phyloP scores from a whole-genome alignment of 1,140 invertebrate species.

The Drosophila bocqueti region DNA sequence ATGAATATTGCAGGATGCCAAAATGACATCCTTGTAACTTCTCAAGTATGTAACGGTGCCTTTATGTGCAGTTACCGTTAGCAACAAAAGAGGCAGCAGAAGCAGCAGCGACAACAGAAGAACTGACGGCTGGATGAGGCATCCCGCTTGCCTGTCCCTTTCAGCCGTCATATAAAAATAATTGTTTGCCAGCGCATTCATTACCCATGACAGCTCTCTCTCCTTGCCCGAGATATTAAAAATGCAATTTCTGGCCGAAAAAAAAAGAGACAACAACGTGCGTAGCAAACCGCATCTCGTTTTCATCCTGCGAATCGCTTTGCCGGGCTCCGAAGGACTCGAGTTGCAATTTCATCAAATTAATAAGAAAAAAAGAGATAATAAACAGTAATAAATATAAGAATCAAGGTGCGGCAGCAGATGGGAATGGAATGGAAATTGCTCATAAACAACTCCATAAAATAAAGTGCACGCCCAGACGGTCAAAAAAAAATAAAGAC shows the following conservation, averaged over 20 bases:
- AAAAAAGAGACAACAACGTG: conserved; percentile 36
- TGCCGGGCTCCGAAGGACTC: too few species aligned
- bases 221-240: conserved; percentile 67
- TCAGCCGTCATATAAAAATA: conserved; percentile 73
- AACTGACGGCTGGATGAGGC: not conserved
- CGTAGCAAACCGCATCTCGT: conserved; percentile 56
- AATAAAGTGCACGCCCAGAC: conserved; percentile 76
- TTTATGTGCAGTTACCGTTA: conserved; percentile 58
- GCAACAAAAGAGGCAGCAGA: conserved; percentile 36
- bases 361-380: conserved; percentile 40
- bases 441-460: conserved; percentile 83
- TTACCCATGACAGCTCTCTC: conserved; percentile 60
- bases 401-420: conserved; percentile 71
- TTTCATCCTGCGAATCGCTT: conserved; percentile 57
- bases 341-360: conserved; percentile 71
- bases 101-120: conserved; percentile 7
- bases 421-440: conserved; percentile 54
- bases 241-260: conserved; percentile 71
- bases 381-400: conserved; percentile 82
- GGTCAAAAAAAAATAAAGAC: conserved; percentile 27
- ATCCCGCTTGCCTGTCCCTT: conserved; percentile 6
- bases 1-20: conserved; percentile 78
- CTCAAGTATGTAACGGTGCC: conserved; percentile 65
- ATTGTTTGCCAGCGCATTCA: conserved; percentile 78
- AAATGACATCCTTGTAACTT: conserved; percentile 75